Evolutionary conservation across 1,140 invertebrate genomes (phyloP), one percentile per base, ranked within the genome.

Genomic region (Vanessa tameamea): DNA sequence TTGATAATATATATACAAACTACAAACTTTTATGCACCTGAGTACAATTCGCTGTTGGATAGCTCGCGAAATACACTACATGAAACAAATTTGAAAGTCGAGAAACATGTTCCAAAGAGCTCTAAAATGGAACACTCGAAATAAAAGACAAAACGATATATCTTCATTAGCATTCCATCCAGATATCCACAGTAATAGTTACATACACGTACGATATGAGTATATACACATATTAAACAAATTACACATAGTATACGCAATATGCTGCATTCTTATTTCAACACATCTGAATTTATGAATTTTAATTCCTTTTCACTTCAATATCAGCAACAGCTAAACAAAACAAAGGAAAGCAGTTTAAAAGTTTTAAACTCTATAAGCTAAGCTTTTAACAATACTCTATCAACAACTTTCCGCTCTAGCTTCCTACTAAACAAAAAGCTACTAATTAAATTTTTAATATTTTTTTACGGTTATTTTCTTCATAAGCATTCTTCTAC

Each of bases 11-110:
- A 51, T 43, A 20, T 50, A 16, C 15, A 47, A 11, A 70, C 50
- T 26, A 77, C 71, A 55, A 71, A 70, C 20, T 77, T 75, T 13
- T 47, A 16, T 72, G 72, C 48, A 77, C 69, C 55, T 23, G 68
- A 71, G 63, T 43, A 71, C 61, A 68, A 77, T 70, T 70, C 57
- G 11, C 57, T 70, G 64, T 77, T 73, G 67, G 66, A 53, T 67
- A 69, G 75, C 72, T 63, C 64, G 73, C 64, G 78, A 76, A 72
- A 72, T 61, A 64, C 55, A 37, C 70, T 69, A 69, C 47, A 68
- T 72, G 72, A 63, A 71, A 71, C 69, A 64, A 72, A 73, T 75
- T 81, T 74, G 75, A 75, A 70, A 78, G 64, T 75, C 71, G 57
- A 37, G 55, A 63, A 70, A 73, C 53, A 64, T 65, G 47, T 31